phyloP scores from a whole-genome alignment of 2,797 vertebrate genomes.

The Artibeus jamaicensis region DNA sequence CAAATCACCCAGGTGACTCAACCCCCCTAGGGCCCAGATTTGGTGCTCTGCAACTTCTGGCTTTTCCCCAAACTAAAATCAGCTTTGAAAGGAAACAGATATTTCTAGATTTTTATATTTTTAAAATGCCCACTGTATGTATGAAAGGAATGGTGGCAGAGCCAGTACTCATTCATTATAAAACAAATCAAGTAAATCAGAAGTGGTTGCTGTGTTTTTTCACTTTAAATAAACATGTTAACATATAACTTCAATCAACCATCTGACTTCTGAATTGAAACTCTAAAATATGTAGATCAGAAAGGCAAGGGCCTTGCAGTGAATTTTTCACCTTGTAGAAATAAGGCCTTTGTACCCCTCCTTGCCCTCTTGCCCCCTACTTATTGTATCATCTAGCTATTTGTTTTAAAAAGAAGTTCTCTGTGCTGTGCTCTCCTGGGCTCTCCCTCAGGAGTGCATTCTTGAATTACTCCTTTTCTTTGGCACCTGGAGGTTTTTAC shows the following conservation, averaged over 20 bases:
- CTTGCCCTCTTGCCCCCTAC: too few species aligned
- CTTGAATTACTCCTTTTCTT: background rate
- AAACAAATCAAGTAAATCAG: background rate
- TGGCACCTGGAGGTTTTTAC: background rate
- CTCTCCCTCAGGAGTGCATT: background rate
- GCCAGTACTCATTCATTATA: background rate
- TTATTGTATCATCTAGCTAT: background rate
- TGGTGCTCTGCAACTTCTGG: background rate
- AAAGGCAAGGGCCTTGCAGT: background rate
- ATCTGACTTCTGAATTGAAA: background rate
- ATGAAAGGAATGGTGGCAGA: background rate
- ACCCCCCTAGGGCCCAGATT: background rate
- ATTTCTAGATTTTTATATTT: background rate
- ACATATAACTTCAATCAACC: background rate
- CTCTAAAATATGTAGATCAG: background rate
- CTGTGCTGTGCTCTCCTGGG: background rate
- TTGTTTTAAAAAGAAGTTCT: background rate
- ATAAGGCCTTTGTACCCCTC: background rate
- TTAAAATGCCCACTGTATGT: background rate
- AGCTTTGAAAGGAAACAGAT: background rate
- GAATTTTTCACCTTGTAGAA: background rate
- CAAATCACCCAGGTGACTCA: background rate
- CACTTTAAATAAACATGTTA: background rate
- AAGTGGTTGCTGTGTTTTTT: background rate
- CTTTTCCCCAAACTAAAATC: background rate